Percentiles rank a stretch among this genome's conserved stretches.
Conservation (phyloP, 2,797 vertebrate genomes). For the Zonotrichia albicollis region DNA sequence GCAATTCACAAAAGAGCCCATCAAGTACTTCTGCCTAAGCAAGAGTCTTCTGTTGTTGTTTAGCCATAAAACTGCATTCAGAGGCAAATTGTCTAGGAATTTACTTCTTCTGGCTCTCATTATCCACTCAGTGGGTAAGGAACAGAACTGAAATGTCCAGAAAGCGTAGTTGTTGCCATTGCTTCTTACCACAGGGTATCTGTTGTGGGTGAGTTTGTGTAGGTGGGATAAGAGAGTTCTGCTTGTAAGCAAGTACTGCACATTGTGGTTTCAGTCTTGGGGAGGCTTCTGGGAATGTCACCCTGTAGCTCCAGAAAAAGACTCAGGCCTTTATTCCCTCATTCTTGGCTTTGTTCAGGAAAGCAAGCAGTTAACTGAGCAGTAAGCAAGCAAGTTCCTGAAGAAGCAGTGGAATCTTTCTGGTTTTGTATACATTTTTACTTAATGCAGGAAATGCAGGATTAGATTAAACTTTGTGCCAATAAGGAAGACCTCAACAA, state of each 20-base stretch:
- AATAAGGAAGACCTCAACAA: background rate
- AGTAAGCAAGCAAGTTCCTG: background rate
- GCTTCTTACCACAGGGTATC: background rate
- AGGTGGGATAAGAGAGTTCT: background rate
- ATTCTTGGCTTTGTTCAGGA: background rate
- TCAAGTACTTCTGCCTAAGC: background rate
- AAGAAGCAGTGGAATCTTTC: background rate
- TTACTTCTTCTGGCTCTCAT: background rate
- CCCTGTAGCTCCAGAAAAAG: background rate
- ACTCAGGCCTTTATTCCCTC: background rate
- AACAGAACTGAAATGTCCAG: background rate
- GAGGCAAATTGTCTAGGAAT: background rate
- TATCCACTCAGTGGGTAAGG: background rate
- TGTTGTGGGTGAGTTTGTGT: background rate
- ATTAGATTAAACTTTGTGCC: background rate
- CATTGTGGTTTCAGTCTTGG: background rate
- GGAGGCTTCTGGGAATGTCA: background rate
- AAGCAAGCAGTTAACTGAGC: background rate
- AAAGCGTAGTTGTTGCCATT: background rate
- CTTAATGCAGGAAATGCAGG: background rate
- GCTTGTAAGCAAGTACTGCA: background rate
- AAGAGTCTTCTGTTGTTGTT: background rate
- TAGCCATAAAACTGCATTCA: background rate
- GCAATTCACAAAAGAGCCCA: background rate
- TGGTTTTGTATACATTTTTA: background rate